phyloP scores from a whole-genome alignment of 2,797 vertebrate species.

The Picus viridis region DNA sequence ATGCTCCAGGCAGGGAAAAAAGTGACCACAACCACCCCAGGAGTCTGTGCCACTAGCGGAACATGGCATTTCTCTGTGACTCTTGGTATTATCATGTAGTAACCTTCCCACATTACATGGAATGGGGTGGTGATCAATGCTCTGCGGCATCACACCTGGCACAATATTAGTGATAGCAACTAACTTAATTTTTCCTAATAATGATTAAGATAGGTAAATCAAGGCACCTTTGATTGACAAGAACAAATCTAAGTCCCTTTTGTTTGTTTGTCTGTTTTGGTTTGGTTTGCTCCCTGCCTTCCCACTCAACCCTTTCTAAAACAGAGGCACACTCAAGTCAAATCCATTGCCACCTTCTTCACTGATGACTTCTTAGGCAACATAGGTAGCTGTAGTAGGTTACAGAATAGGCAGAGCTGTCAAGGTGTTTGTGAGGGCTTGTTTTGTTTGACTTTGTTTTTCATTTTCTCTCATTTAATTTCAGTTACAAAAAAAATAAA shows the following conservation, averaged over 20 bases:
- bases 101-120: accelerated
- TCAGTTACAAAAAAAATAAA: background rate
- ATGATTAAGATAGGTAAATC: background rate
- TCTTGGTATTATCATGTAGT: accelerated
- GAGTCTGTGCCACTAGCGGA: background rate
- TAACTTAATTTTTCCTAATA: background rate
- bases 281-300: background rate
- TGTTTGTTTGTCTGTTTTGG: too few species aligned
- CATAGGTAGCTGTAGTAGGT: background rate
- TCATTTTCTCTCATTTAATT: background rate
- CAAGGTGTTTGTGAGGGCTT: background rate
- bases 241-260: background rate
- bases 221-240: background rate
- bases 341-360: background rate
- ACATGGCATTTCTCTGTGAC: background rate
- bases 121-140: background rate
- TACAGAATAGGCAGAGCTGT: background rate
- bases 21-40: background rate
- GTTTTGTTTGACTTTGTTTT: background rate
- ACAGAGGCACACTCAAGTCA: background rate
- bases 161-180: background rate
- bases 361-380: background rate
- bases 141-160: background rate
- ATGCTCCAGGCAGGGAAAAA: background rate
- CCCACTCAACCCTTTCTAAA: background rate